Base-by-base conservation (phyloP, 1,140 invertebrate species). In the Caenorhabditis brenneri region DNA sequence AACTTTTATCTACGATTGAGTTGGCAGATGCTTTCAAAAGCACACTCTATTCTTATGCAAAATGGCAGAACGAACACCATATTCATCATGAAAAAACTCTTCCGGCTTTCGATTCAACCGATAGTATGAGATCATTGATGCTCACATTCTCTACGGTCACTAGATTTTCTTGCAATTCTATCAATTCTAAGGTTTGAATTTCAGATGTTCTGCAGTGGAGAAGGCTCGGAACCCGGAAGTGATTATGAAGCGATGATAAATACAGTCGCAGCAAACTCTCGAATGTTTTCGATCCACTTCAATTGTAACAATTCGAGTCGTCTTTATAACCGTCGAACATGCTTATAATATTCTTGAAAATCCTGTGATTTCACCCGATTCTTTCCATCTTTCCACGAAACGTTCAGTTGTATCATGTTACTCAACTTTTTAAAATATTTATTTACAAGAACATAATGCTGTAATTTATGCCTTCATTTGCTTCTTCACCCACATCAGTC, bases 401-500 rank as follows among this genome's bases (percentile, higher is more conserved):
- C 5, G 6, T 74, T 74, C 65, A 74, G 65, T 74, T 74, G 12
- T 65, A 36, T 36, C 12, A 10, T 19, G 22, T 0, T 42, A 33
- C 42, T 42, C 1, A 74, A 74, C 9, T 33, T 65, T 6, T 24
- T 27, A n/a, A n/a, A n/a, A n/a, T n/a, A 65, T 36, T 65, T 36
- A 42, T 42, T 74, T 7, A 36, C 22, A 42, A 22, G 65, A 74
- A 74, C 1, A 42, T 24, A 24, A 42, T 2, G 15, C 36, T n/a
- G n/a, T n/a, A 42, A 60, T 49, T 46, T 58, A 58, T 36, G 55
- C 58, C 22, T 82, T 65, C 81, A 82, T 82, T 31, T 46, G 55
- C 19, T 69, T 74, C 60, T 82, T 82, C 24, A 82, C 24, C 60
- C 60, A 39, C 81, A 65, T 60, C 27, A 82, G 24, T 29, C 81